Conservation (phyloP, 2,888 invertebrate species). For the Tineola bisselliella region DNA sequence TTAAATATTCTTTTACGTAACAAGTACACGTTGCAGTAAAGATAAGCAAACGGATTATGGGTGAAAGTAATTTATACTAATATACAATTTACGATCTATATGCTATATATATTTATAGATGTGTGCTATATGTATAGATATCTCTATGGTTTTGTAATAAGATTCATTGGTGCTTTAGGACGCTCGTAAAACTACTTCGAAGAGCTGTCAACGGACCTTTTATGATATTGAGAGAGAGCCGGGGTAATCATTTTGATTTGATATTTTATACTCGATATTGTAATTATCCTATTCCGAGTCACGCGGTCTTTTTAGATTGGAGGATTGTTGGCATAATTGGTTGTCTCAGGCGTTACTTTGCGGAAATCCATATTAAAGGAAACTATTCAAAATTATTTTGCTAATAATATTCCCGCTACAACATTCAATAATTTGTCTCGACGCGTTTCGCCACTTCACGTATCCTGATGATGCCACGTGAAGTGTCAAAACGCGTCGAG, state of each 20-base stretch:
- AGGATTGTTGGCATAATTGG: too few species aligned
- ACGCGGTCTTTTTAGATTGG: too few species aligned
- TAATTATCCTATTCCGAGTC: neutral
- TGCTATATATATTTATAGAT: neutral
- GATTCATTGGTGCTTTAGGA: slow-evolving; percentile 11
- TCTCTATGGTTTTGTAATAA: slow-evolving; percentile 15
- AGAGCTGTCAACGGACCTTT: slow-evolving; percentile 8
- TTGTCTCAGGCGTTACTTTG: too few species aligned
- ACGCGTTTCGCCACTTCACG: too few species aligned
- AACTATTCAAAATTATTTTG: too few species aligned
- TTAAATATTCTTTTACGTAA: slow-evolving; percentile 7
- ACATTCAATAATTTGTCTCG: too few species aligned
- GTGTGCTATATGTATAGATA: slow-evolving; percentile 6
- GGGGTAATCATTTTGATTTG: neutral
- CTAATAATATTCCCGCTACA: too few species aligned
- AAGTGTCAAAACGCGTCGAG: too few species aligned
- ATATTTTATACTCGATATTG: neutral
- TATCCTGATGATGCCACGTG: too few species aligned
- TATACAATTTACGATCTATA: slow-evolving; percentile 14
- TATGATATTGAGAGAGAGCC: slow-evolving; percentile 5
- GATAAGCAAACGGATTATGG: slow-evolving; percentile 13
- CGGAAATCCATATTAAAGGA: too few species aligned
- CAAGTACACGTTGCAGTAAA: neutral
- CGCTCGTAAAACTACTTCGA: slow-evolving; percentile 5
- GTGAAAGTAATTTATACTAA: slow-evolving; percentile 15